Base-by-base conservation (phyloP, 2,113 vertebrate genomes). In the Upupa epops region DNA sequence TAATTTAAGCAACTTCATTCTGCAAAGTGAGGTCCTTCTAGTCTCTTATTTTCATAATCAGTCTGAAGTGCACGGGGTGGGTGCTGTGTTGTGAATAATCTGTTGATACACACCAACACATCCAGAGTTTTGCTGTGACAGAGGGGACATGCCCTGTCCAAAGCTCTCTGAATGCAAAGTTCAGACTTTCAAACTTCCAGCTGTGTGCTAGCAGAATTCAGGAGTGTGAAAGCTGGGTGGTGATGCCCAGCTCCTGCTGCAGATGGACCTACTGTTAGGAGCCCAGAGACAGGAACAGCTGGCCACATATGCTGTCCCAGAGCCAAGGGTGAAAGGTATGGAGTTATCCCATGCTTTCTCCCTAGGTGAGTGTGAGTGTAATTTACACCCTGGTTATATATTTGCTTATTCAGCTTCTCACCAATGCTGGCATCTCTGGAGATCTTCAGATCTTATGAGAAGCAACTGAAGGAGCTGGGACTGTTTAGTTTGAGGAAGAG, bases 1-100 rank as follows among this genome's bases (percentile, higher is more conserved):
- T 79, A 84, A 88, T 88, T 95, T 77, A 71, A 81, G 58, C 80
- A 90, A 81, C 80, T 95, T 93, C 21, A 88, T 84, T 61, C 78
- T 69, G 20, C 29, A 58, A 71, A 86, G 59, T 2, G 1, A 94
- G 58, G 83, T 84, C 70, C 73, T 94, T 71, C 32, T 64, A 28
- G 40, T 36, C 59, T 78, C 32, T 2, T 74, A 71, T 90, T 90
- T 90, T 56, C 60, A 19, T 78, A 60, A 74, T 28, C 2, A 88
- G 26, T 11, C 37, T 60, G 65, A 19, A 20, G 45, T 69, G 32
- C 55, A 83, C 52, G 34, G 28, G 49, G 28, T 3, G 20, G 15
- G 46, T 28, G 37, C 42, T 71, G 52, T 31, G 34, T 15, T 64
- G 68, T 32, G 36, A 77, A 49, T 60, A 36, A 64, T 48, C 20